phyloP scores from a whole-genome alignment of 2,888 invertebrate species.

The Troglohyphantes excavatus region DNA sequence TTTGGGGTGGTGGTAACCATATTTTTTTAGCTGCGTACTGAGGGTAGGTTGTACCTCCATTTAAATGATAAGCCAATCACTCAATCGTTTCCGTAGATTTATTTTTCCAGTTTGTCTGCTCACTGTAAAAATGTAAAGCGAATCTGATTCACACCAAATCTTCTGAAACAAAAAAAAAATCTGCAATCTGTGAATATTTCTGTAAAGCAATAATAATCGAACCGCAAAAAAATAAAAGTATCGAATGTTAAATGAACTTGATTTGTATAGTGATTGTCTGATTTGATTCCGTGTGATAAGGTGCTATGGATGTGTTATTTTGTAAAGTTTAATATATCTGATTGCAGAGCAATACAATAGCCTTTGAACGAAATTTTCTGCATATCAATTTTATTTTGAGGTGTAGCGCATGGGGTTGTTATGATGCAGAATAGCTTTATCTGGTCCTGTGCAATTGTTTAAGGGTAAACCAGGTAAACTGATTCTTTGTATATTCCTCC shows the following conservation, averaged over 20 bases:
- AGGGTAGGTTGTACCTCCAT: conserved; percentile 60
- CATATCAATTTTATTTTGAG: conserved; percentile 77
- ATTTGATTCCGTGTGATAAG: conserved; percentile 69
- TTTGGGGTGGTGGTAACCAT: conserved; percentile 73
- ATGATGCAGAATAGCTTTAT: conserved; percentile 68
- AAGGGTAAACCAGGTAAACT: conserved; percentile 59
- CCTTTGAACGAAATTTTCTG: conserved; percentile 62
- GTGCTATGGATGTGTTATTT: conserved; percentile 75
- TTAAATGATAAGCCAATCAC: conserved; percentile 26
- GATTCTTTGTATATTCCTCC: conserved; percentile 77
- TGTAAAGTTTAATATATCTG: conserved; percentile 46
- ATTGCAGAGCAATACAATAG: conserved; percentile 69
- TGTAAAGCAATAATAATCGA: conserved; percentile 70
- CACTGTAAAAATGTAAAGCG: conserved; percentile 33
- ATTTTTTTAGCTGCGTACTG: conserved; percentile 66
- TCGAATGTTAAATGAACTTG: conserved; percentile 17
- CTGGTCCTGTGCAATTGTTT: conserved; percentile 57
- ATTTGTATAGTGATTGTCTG: conserved; percentile 57
- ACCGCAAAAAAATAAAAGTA: conserved; percentile 25
- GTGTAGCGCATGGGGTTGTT: conserved; percentile 77
- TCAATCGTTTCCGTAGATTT: conserved; percentile 41
- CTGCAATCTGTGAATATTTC: conserved; percentile 44
- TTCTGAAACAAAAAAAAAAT: conserved; percentile 4
- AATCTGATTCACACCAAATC: conserved; percentile 1
- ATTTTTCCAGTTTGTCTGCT: conserved; percentile 27